Percentiles rank a stretch among this genome's conserved stretches.
phyloP scores from a whole-genome alignment of 2,113 vertebrate species.

The Phalacrocorax carbo region DNA sequence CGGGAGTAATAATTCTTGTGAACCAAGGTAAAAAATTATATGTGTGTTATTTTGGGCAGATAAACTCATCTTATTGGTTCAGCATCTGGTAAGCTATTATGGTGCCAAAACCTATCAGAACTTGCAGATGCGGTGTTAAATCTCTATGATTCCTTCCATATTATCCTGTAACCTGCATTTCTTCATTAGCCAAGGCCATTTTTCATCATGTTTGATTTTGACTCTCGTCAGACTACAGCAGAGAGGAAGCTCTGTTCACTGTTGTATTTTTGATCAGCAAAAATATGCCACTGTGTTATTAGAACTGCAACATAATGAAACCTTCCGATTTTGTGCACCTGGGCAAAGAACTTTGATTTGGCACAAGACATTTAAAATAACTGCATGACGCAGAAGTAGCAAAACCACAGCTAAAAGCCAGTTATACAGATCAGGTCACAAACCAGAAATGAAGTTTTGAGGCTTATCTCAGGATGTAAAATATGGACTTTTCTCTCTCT shows the following conservation, averaged over 20 bases:
- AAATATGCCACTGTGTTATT: neutral
- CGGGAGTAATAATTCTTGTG: neutral
- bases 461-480: neutral
- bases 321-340: neutral
- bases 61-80: neutral
- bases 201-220: neutral
- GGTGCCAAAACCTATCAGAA: neutral
- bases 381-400: neutral
- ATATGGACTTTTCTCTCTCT: neutral
- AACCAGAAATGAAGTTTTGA: neutral
- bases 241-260: neutral
- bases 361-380: neutral
- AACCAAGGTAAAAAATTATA: neutral
- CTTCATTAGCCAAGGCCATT: neutral
- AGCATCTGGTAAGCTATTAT: neutral
- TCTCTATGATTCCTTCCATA: neutral
- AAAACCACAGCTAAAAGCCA: neutral
- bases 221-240: neutral
- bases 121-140: neutral
- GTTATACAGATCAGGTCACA: neutral
- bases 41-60: neutral
- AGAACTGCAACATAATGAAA: neutral
- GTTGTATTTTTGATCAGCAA: neutral
- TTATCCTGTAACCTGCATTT: neutral
- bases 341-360: neutral